These are phyloP conservation scores for Ephestia elutella DNA, from an alignment of 1,140 invertebrate genomes.

Conservation along the genomic window DNA sequence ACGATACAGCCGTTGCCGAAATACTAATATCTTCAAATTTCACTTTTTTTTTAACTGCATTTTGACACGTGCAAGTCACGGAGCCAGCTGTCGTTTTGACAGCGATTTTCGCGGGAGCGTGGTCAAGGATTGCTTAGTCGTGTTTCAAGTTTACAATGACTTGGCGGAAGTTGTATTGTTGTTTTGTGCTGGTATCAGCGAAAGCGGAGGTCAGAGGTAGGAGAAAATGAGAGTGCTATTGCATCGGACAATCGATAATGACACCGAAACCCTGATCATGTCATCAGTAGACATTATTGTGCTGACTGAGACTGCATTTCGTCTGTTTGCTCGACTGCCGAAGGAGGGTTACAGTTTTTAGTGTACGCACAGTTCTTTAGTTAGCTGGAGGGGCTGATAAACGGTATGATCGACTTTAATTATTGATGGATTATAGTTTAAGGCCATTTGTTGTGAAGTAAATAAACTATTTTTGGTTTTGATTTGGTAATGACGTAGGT, in stretches of 20 bases:
- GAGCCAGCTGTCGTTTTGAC: constrained; percentile 19
- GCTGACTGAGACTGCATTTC: no score
- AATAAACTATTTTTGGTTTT: no score
- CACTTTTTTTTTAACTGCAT: constrained; percentile 3
- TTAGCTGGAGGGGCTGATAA: no score
- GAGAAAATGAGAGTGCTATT: constrained; percentile 17
- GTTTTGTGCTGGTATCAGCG: constrained; percentile 31
- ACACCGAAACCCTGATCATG: not conserved
- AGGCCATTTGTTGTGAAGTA: no score
- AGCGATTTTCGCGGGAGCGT: constrained; percentile 22
- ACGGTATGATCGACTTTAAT: no score
- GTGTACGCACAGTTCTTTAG: no score
- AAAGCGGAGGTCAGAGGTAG: constrained; percentile 49
- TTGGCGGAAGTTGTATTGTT: constrained; percentile 37
- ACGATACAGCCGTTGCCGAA: constrained; percentile 1
- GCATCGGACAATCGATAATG: not conserved
- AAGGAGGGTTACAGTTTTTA: no score
- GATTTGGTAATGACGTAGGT: no score
- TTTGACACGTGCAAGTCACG: constrained; percentile 16
- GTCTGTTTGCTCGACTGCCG: no score
- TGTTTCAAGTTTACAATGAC: constrained; percentile 50
- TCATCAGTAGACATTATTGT: not conserved
- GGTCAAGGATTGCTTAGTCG: constrained; percentile 32
- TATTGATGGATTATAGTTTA: no score
- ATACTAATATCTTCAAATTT: not conserved